Evolutionary conservation across 2,888 invertebrate species (phyloP), one percentile per base, ranked within the genome.

Genomic region (Parochlus steinenii): DNA sequence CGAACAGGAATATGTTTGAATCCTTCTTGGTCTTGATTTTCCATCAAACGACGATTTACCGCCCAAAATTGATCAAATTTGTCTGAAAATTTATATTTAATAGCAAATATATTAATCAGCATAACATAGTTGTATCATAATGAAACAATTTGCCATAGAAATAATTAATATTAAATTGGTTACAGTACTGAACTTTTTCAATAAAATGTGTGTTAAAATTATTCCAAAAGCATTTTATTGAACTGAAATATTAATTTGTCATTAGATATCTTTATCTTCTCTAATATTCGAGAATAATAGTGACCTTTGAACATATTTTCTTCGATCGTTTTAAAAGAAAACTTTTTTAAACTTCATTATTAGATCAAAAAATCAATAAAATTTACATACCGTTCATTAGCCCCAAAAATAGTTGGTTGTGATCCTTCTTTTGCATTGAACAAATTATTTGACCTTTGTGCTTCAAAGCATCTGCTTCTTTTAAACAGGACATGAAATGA

Each of bases 41-140:
- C 93, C 95, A 97, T 97, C 35, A 98, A 63, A 51, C 87, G 77
- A 46, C 89, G 71, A 56, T 98, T 98, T 8, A 97, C 81, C 3
- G 89, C 79, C 97, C 97, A 98, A 58, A 98, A 98, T 58, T 95
- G 95, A 56, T 98, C 97, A 63, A 97, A 98, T 61, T 90, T 92
- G 55, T 95, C 86, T 85, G 59, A 30, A 67, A 65, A 41, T 31
- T 43, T n/a, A n/a, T n/a, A 15, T 34, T 7, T 7, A 26, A 22
- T 22, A 22, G 8, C 8, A 8, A 22, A 22, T 6, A 7, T 36
- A 39, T 22, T 22, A 43, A 33, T 37, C 26, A 25, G 39, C 39
- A 37, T 31, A 8, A 26, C 6, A 32, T 22, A 17, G 10, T 37
- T 18, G n/a, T 6, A 7, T 20, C 19, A 17, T 24, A 33, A 37